A percentile compares a stretch with the other conserved stretches of the same genome.
Conservation (phyloP, 2,113 vertebrate species). For the Pterocles gutturalis region DNA sequence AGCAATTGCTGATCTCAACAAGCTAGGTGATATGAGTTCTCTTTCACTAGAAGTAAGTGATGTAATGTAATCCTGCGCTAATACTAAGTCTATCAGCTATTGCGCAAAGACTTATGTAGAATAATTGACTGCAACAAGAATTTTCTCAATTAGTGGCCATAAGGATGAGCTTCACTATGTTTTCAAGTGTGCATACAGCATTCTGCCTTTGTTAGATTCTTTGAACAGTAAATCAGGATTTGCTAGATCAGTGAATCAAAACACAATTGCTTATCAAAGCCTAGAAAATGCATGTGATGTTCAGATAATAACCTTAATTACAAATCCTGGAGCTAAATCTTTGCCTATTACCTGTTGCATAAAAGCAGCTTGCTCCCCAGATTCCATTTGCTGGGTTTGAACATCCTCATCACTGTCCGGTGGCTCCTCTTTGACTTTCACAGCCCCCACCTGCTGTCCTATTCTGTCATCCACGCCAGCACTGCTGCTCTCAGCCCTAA, state of each 20-base stretch:
- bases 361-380: conserved; percentile 90
- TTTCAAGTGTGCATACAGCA: conserved; percentile 62
- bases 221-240: conserved; percentile 59
- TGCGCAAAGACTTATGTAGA: conserved; percentile 28
- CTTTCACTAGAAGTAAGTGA: conserved; percentile 60
- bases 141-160: conserved; percentile 62
- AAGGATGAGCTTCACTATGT: conserved; percentile 60
- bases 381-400: conserved; percentile 86
- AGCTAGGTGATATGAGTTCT: conserved; percentile 40
- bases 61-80: conserved; percentile 48
- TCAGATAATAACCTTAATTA: conserved; percentile 97
- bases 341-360: conserved; percentile 97
- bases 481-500: conserved; percentile 86
- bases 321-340: conserved; percentile 90
- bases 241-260: conserved; percentile 56
- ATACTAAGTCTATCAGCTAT: conserved; percentile 53
- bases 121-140: conserved; percentile 60
- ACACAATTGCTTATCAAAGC: conserved; percentile 58
- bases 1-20: conserved; percentile 75
- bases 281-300: conserved; percentile 28
- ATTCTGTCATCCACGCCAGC: conserved; percentile 78
- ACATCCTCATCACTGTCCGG: conserved; percentile 91
- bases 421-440: conserved; percentile 96
- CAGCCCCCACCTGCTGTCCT: conserved; percentile 83
- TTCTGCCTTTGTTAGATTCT: conserved; percentile 52